Evolutionary conservation across 2,113 vertebrate genomes (phyloP), one percentile per base, ranked within the genome.

Genomic region (Stigmatopora nigra): DNA sequence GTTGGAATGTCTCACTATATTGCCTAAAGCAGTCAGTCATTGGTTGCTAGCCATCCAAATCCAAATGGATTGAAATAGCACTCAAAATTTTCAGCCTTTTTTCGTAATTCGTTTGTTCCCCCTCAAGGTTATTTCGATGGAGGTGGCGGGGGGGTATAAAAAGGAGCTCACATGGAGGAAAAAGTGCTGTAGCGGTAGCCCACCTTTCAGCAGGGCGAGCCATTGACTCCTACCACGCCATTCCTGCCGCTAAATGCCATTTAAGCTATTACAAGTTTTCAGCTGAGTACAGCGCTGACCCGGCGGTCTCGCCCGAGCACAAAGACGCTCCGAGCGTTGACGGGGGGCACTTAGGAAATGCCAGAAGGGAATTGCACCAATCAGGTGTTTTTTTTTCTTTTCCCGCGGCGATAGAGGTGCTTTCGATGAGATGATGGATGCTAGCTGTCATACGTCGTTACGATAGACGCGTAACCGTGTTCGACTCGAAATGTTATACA

Each of bases 221-320:
- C 84, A 85, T 87, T 89, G 90, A 90, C 88, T 89, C 82, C 71
- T 75, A 80, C 84, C 86, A 82, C 81, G 81, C 78, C 72, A 86
- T 85, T 87, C 84, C 70, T 72, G 74, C 80, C 85, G 85, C 87
- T 89, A 90, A 91, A 89, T 89, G 85, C 86, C 88, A 90, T 86
- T 90, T 89, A 88, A 86, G 86, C 89, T 88, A 90, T 90, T 90
- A 89, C 84, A 88, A 84, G 79, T 88, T 84, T 85, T 84, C 79
- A 87, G 79, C 84, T 81, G 73, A 79, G 83, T 78, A 79, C 80
- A 78, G 81, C 57, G 71, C 65, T 86, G 84, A 88, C 86, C 88
- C 69, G 44, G 66, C 65, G 83, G 79, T 68, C 77, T 84, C 75
- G 77, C 86, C 86, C 73, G 83, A 88, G 82, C 80, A 86, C 78